Percentiles rank a stretch among this genome's conserved stretches.
Conservation (phyloP, 2,888 invertebrate genomes). For the Tenthredo notha region DNA sequence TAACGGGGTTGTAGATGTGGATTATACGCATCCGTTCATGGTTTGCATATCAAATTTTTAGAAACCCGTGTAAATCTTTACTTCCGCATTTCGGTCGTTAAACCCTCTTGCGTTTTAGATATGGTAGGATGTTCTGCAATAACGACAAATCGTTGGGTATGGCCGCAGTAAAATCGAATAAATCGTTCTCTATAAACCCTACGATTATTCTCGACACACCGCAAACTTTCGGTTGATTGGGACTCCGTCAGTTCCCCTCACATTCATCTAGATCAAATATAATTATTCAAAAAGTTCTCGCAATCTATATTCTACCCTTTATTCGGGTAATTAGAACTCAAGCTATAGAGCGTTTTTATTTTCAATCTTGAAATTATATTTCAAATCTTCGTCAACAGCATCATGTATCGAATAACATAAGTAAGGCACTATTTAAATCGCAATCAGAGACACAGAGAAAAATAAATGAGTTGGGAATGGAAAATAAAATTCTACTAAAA, state of each 20-base stretch:
- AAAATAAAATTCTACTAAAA: neutral
- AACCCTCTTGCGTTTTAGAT: conserved; percentile 13
- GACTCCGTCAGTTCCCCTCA: neutral
- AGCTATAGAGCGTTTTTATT: neutral
- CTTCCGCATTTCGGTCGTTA: conserved; percentile 26
- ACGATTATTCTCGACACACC: neutral
- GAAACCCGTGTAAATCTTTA: conserved; percentile 41
- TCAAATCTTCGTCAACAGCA: neutral
- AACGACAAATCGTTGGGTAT: conserved; percentile 18
- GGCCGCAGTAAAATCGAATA: neutral
- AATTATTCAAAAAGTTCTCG: neutral
- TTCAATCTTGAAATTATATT: neutral
- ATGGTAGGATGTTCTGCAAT: conserved; percentile 4
- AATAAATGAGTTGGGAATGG: neutral
- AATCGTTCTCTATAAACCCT: neutral
- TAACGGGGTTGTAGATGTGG: conserved; percentile 22
- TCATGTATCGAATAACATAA: neutral
- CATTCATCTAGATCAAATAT: neutral
- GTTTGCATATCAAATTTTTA: conserved; percentile 38
- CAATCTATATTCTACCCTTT: neutral
- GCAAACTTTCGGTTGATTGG: neutral
- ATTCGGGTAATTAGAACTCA: neutral
- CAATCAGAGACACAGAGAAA: neutral
- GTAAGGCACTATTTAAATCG: neutral
- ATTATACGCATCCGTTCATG: conserved; percentile 33